Evolutionary conservation across 1,140 invertebrate genomes (phyloP), one percentile per base, ranked within the genome.

Genomic region (Cardiocondyla obscurior): DNA sequence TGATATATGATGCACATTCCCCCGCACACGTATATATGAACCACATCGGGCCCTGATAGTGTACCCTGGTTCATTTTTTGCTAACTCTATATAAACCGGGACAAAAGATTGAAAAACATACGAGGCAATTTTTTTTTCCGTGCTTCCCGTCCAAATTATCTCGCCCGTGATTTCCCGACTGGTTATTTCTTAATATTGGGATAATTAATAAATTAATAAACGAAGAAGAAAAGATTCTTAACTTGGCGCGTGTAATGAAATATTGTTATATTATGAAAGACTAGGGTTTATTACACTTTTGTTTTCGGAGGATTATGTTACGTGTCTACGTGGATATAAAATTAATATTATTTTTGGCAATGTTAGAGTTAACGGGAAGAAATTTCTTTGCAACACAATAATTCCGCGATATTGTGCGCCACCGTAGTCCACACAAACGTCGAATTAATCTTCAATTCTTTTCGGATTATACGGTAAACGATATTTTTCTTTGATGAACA

Each of bases 1-100:
- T 79, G 74, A 79, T 69, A 53, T 79, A 79, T 69, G 64, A 79
- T 53, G 74, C 74, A 69, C 74, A 69, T 79, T 69, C 62, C 62
- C 74, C 8, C 33, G 74, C 74, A 46, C 46, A 14, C 53, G 53
- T 74, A 74, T 77, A 67, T 28, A 65, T 22, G 12, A 14, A 51
- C 36, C 62, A 25, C 33, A 69, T 12, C 22, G 62, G 25, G 16
- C 46, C 33, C 46, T 53, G 74, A 79, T 79, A 79, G 74, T 69
- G 25, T 65, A 51, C 33, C 30, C 36, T 10, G 16, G 22, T 79
- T 16, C 33, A 28, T 53, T 53, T 67, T 67, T 67, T 67, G 58
- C 28, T 19, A 51, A 25, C 46, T 67, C 22, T 53, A 53, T 67
- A 53, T 53, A 25, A 79, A 77, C 12, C 25, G 30, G 28, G 33